Percentiles rank a stretch among this genome's conserved stretches.
Conservation (phyloP, 2,888 invertebrate genomes). For the Melangyna quadrimaculata region DNA sequence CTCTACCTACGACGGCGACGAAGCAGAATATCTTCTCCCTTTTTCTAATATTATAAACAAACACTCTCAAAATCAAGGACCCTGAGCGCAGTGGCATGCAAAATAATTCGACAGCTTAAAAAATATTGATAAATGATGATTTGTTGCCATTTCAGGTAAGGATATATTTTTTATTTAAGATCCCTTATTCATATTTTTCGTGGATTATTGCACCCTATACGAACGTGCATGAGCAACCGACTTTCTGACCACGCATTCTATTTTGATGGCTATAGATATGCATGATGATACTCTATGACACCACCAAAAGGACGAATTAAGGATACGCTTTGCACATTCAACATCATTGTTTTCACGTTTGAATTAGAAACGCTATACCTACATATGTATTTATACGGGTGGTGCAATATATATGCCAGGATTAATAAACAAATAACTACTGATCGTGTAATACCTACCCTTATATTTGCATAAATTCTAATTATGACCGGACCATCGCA, state of each 20-base stretch:
- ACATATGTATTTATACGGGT: neutral
- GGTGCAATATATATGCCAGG: constrained; percentile 22
- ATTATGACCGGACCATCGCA: constrained; percentile 41
- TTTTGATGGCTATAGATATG: neutral
- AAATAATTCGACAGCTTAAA: constrained; percentile 46
- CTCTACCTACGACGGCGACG: too few relatives aligned
- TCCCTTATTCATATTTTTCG: neutral
- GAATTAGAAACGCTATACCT: constrained; percentile 47
- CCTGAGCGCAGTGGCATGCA: constrained; percentile 50
- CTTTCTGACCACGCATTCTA: constrained; percentile 14
- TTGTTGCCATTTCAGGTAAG: constrained; percentile 1
- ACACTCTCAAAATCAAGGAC: constrained; percentile 39
- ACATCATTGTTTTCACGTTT: constrained; percentile 60
- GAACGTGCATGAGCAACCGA: neutral
- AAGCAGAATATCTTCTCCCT: neutral
- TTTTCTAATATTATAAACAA: neutral
- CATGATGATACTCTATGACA: constrained; percentile 44
- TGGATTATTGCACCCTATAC: constrained; percentile 31
- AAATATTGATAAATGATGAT: constrained; percentile 53
- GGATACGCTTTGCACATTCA: constrained; percentile 33
- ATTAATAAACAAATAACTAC: constrained; percentile 42
- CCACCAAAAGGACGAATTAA: constrained; percentile 30
- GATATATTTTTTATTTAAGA: constrained; percentile 7
- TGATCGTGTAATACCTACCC: neutral
- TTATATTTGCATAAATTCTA: constrained; percentile 58